Evolutionary conservation across 2,797 vertebrate species (phyloP).

Genomic region (Enteromius trimaculatus): DNA sequence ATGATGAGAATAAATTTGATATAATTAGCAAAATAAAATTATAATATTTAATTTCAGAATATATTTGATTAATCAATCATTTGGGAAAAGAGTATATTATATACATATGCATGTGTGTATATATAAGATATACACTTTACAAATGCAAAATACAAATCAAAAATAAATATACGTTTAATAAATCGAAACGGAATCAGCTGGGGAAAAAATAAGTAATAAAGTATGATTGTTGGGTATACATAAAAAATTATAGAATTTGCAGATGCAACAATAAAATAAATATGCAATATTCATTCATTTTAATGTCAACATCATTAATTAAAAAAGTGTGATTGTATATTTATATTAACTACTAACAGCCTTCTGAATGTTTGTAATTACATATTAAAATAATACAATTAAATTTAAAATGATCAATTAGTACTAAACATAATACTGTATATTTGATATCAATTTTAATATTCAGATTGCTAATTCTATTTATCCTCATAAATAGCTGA

Average conservation of each 20-base stretch:
- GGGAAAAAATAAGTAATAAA: neutral
- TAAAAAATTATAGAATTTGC: neutral
- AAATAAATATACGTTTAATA: neutral
- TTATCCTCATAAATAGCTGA: neutral
- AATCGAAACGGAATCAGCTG: neutral
- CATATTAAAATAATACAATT: neutral
- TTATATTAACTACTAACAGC: neutral
- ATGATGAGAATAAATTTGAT: neutral
- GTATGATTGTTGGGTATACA: neutral
- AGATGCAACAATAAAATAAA: neutral
- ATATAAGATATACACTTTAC: no score
- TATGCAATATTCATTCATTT: neutral
- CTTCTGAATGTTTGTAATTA: neutral
- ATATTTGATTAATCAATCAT: neutral
- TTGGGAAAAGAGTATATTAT: neutral
- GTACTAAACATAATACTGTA: neutral
- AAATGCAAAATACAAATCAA: neutral
- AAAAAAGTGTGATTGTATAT: neutral
- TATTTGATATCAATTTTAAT: neutral
- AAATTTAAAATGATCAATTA: neutral
- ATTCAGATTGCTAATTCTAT: neutral
- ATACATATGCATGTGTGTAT: no score
- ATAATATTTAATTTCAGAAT: neutral
- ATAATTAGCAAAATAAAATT: neutral
- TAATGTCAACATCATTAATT: neutral